Evolutionary conservation across 2,888 invertebrate species (phyloP), one percentile per base, ranked within the genome.

Genomic region (Calliopum simillimum): DNA sequence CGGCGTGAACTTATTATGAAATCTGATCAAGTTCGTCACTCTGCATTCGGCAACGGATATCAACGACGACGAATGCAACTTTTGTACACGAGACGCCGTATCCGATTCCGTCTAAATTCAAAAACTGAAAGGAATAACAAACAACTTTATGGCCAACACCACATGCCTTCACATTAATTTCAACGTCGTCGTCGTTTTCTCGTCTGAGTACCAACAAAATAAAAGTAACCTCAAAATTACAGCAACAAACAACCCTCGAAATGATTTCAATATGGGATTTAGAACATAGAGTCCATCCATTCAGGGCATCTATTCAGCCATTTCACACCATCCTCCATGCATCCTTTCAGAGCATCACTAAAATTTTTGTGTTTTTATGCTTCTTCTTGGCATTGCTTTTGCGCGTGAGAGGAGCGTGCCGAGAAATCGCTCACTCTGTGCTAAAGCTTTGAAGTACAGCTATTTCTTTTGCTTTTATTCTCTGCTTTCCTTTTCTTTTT

Each of bases 1-100:
- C 25, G 80, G 78, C 80, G 80, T 80, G 80, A 80, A 80, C 80
- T 80, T 80, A 80, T 80, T 80, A 80, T 80, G 78, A 81, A 81
- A 80, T 81, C 81, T 80, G 81, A 81, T 80, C 78, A 81, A 80
- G 77, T 77, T 79, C 76, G 75, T 76, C 75, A 74, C 78, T 79
- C 80, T 76, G 74, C 76, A 13, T 4, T 64, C 53, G 33, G n/a
- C 41, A 55, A 44, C 68, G 44, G 44, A 62, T 63, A 44, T 33
- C 44, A 69, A 33, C 33, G 33, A 33, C 44, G 62, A 33, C 33
- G 33, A 33, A 8, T 33, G 33, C 33, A 23, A 21, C 23, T 53
- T n/a, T n/a, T n/a, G n/a, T n/a, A 19, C 59, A 49, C 59, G 44
- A 44, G 44, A 44, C 46, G 58, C 67, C 49, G 58, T 13, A 58